These are phyloP conservation scores for Galerucella nymphaeae DNA, from an alignment of 2,888 invertebrate genomes.

Conservation along the genomic window DNA sequence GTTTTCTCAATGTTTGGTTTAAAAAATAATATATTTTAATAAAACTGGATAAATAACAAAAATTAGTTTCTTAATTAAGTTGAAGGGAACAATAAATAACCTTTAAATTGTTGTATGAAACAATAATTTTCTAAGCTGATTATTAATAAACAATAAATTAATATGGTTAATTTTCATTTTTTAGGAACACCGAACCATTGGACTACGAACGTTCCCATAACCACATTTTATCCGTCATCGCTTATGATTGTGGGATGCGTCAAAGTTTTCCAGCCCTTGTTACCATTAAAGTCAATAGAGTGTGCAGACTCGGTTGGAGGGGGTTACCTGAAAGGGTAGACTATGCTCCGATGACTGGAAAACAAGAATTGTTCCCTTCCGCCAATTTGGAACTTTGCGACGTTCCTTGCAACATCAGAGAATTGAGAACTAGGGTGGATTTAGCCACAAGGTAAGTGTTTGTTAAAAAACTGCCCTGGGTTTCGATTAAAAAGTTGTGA, in stretches of 20 bases:
- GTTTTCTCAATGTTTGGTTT: too few species aligned
- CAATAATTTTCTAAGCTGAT: too few species aligned
- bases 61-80: too few species aligned
- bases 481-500: too few species aligned
- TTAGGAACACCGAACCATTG: conserved; percentile 86
- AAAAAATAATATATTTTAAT: too few species aligned
- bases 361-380: conserved; percentile 82
- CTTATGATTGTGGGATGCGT: conserved; percentile 97
- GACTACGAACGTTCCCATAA: conserved; percentile 94
- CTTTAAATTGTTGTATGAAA: too few species aligned
- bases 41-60: too few species aligned
- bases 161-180: conserved; percentile 20
- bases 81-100: too few species aligned
- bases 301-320: conserved; percentile 66
- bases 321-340: conserved; percentile 87
- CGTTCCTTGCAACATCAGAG: conserved; percentile 69
- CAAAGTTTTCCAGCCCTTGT: conserved; percentile 95
- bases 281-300: conserved; percentile 81
- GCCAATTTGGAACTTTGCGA: conserved; percentile 76
- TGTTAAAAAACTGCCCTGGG: not conserved
- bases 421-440: conserved; percentile 66
- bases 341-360: conserved; percentile 86
- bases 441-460: conserved; percentile 62
- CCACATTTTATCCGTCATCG: conserved; percentile 95
- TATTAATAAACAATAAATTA: too few species aligned